These are phyloP conservation scores for Myotis pilosus DNA, from an alignment of 2,797 vertebrate genomes.

Conservation along the genomic window DNA sequence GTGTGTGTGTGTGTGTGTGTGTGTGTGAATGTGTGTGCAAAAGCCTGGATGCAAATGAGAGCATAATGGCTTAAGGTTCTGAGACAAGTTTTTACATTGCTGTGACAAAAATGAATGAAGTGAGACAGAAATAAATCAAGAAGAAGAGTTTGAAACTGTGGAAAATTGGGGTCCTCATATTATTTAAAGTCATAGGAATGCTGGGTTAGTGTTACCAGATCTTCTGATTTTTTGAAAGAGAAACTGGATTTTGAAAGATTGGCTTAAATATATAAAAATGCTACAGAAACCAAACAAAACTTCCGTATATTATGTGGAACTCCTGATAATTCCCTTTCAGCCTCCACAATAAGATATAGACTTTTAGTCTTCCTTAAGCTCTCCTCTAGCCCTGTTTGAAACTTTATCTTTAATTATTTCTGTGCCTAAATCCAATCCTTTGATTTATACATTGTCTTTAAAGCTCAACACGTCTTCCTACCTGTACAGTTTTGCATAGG, in stretches of 20 bases:
- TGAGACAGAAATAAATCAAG: not conserved
- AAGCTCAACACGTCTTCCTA: not conserved
- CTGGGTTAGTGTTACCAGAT: not conserved
- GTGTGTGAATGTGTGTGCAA: not conserved
- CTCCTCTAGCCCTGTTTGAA: not conserved
- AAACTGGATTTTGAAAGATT: conserved; percentile 45
- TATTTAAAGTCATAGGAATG: not conserved
- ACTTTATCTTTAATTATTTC: not conserved
- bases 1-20: not conserved
- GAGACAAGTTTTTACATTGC: not conserved
- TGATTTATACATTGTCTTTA: not conserved
- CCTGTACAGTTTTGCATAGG: not conserved
- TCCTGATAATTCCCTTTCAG: not conserved
- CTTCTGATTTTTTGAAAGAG: not conserved
- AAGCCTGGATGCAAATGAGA: not conserved
- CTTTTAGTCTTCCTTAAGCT: not conserved
- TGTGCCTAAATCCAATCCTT: not conserved
- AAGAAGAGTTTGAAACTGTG: not conserved
- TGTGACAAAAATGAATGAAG: conserved; percentile 14
- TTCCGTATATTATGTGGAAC: not conserved
- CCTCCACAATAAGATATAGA: not conserved
- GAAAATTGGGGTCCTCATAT: not conserved
- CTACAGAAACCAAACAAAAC: not conserved
- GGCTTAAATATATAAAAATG: not conserved
- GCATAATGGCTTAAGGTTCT: not conserved